A percentile compares a stretch with the other conserved stretches of the same genome.
phyloP scores from a whole-genome alignment of 2,888 invertebrate species.

The Stegophylla sp. region DNA sequence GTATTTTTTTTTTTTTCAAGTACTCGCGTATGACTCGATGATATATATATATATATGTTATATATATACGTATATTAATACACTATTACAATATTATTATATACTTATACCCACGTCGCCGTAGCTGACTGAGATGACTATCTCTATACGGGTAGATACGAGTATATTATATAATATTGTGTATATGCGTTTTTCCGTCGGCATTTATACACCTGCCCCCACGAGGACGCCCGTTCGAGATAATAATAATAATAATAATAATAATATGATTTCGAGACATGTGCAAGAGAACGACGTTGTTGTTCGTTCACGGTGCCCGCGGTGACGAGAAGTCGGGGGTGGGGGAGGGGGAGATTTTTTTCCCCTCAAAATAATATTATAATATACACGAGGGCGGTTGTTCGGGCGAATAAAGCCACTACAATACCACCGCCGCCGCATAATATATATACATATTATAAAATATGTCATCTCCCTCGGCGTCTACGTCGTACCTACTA shows the following conservation, averaged over 20 bases:
- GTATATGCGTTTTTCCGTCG: too few species aligned
- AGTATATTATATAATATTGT: too few species aligned
- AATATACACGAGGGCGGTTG: neutral
- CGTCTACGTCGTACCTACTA: too few species aligned
- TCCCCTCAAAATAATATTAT: neutral
- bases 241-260: neutral
- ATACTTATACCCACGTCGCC: too few species aligned
- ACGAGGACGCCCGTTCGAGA: slow-evolving; percentile 10
- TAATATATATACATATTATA: too few species aligned
- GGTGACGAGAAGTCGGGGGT: neutral
- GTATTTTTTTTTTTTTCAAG: too few species aligned
- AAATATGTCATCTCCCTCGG: neutral
- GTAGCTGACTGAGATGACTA: slow-evolving; percentile 17
- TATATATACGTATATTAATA: too few species aligned
- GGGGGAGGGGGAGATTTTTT: slow-evolving; percentile 1
- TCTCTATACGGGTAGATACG: neutral
- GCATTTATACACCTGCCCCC: slow-evolving; percentile 28
- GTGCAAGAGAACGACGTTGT: slow-evolving; percentile 15
- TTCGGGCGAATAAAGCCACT: neutral
- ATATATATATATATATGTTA: too few species aligned
- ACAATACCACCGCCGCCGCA: neutral
- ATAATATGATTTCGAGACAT: slow-evolving; percentile 42
- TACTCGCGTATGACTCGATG: too few species aligned
- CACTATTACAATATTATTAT: too few species aligned
- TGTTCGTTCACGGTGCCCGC: too few species aligned